Evolutionary conservation across 2,797 vertebrate species (phyloP).

Genomic region (Zalophus californianus): DNA sequence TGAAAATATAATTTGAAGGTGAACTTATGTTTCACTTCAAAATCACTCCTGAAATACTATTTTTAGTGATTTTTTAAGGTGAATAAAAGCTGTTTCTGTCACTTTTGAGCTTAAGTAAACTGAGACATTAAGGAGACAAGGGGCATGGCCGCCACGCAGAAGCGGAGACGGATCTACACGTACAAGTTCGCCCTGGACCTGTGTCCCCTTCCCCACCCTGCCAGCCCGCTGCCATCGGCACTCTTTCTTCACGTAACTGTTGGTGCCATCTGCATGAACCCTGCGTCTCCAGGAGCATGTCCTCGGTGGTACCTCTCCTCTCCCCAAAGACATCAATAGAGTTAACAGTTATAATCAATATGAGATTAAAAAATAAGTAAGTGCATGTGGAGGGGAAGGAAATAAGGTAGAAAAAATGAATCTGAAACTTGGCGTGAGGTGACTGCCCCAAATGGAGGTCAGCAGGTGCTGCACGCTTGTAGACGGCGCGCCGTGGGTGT

Average conservation of each 20-base stretch:
- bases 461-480: fast-evolving
- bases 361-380: background rate
- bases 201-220: background rate
- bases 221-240: no score
- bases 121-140: fast-evolving
- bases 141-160: fast-evolving
- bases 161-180: fast-evolving
- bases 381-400: background rate
- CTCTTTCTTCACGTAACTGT: background rate
- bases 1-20: background rate
- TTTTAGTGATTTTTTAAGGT: background rate
- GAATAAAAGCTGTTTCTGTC: background rate
- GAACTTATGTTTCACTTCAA: background rate
- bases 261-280: fast-evolving
- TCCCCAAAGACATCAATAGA: background rate
- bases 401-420: background rate
- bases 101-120: background rate
- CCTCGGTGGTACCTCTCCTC: background rate
- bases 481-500: fast-evolving
- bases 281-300: fast-evolving
- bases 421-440: fast-evolving
- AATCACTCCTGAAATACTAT: background rate
- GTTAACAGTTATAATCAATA: background rate
- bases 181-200: fast-evolving
- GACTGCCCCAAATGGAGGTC: fast-evolving